Conservation (phyloP, 2,797 vertebrate species). For the Heliangelus exortis region DNA sequence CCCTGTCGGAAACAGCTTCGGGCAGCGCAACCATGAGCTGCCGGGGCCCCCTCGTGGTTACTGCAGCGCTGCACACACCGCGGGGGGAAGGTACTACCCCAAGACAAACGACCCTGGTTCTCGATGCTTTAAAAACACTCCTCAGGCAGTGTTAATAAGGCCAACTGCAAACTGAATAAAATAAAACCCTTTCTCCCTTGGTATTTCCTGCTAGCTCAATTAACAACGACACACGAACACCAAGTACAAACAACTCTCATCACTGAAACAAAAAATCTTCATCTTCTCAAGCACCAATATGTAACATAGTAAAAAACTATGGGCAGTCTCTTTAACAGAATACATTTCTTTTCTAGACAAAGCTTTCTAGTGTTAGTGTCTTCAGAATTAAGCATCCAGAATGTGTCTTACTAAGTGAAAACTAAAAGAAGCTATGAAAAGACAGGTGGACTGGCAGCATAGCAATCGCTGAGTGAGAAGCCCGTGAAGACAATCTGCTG, state of each 20-base stretch:
- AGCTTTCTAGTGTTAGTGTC: not conserved
- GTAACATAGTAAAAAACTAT: not conserved
- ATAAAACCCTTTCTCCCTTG: not conserved
- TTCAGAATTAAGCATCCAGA: not conserved
- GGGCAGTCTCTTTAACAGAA: not conserved
- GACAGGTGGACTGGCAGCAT: not conserved
- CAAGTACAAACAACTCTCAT: not conserved
- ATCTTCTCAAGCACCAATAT: not conserved
- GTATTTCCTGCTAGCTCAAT: not conserved
- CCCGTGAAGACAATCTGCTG: not conserved
- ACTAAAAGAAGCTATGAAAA: not conserved
- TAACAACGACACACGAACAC: not conserved
- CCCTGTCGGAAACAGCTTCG: not conserved
- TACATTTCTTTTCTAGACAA: not conserved
- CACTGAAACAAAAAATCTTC: not conserved
- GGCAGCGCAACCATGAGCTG: not conserved
- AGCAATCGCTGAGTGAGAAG: not conserved
- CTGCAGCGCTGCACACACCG: not conserved
- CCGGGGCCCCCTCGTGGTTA: fast-evolving
- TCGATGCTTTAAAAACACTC: not conserved
- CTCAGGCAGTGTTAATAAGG: not conserved
- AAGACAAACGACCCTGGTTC: fast-evolving
- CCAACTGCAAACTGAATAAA: not conserved
- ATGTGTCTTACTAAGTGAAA: not conserved
- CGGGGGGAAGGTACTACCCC: not conserved